Conservation (phyloP, 2,113 vertebrate species). For the Saccopteryx leptura region DNA sequence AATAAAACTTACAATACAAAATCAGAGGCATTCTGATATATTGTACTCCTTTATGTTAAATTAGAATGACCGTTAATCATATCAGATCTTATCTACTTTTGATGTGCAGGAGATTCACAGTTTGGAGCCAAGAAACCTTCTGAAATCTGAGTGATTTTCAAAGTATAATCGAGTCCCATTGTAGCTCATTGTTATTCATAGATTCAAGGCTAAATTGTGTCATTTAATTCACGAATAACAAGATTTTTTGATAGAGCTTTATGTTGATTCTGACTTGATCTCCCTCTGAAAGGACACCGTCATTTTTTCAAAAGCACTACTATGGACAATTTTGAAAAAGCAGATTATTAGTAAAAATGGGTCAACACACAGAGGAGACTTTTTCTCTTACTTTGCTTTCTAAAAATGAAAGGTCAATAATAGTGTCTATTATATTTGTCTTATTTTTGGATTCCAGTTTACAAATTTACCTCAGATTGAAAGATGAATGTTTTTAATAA, state of each 20-base stretch:
- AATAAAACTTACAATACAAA: constrained; percentile 48
- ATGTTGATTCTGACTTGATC: neutral
- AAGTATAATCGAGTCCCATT: neutral
- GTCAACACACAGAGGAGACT: neutral
- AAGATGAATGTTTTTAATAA: neutral
- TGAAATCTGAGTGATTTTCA: constrained; percentile 6
- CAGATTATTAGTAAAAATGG: neutral
- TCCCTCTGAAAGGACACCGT: neutral
- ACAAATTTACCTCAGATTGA: neutral
- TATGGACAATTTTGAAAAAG: neutral
- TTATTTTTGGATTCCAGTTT: neutral
- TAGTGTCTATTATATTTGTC: neutral
- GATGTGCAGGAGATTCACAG: constrained; percentile 38
- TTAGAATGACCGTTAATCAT: constrained; percentile 63
- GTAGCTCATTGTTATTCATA: neutral
- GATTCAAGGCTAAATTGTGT: neutral
- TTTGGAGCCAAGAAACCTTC: neutral
- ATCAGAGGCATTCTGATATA: constrained; percentile 53
- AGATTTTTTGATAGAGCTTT: neutral
- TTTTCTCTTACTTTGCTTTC: neutral
- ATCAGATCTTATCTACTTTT: constrained; percentile 40
- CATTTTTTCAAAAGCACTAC: neutral
- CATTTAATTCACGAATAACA: neutral
- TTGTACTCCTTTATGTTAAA: constrained; percentile 57
- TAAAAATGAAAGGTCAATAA: neutral